phyloP scores from a whole-genome alignment of 2,888 invertebrate genomes.

The Zygaena filipendulae region DNA sequence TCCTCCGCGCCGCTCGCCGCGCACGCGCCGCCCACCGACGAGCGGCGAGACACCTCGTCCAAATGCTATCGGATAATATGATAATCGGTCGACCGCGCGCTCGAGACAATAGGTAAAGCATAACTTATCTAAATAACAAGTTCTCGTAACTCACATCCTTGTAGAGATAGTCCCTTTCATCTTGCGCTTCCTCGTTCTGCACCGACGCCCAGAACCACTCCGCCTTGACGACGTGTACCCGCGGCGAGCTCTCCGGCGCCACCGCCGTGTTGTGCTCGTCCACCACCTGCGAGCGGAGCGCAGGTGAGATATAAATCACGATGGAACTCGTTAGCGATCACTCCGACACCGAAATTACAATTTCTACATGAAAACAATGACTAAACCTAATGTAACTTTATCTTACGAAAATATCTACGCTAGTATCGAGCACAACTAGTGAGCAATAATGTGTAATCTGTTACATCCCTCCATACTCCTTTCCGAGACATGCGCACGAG shows the following conservation, averaged over 20 bases:
- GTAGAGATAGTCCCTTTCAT: slow-evolving; percentile 90
- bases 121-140: no score
- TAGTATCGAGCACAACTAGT: no score
- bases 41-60: slow-evolving; percentile 58
- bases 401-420: no score
- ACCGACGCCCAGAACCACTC: slow-evolving; percentile 99
- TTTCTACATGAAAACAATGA: no score
- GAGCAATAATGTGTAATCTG: no score
- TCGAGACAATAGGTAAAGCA: no score
- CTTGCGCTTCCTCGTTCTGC: slow-evolving; percentile 93
- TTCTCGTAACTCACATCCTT: slow-evolving; percentile 75
- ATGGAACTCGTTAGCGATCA: slow-evolving; percentile 8
- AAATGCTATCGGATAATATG: slow-evolving; percentile 45
- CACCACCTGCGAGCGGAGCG: slow-evolving; percentile 82
- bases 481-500: no score
- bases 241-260: slow-evolving; percentile 76
- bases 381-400: no score
- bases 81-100: no score
- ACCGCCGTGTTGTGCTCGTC: slow-evolving; percentile 81
- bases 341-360: no score
- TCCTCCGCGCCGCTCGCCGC: slow-evolving; percentile 23
- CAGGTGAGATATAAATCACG: not conserved
- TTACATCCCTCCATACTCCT: no score
- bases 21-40: slow-evolving; percentile 43
- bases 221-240: slow-evolving; percentile 84